Conservation (phyloP, 2,797 vertebrate genomes). For the Poecilia wingei region DNA sequence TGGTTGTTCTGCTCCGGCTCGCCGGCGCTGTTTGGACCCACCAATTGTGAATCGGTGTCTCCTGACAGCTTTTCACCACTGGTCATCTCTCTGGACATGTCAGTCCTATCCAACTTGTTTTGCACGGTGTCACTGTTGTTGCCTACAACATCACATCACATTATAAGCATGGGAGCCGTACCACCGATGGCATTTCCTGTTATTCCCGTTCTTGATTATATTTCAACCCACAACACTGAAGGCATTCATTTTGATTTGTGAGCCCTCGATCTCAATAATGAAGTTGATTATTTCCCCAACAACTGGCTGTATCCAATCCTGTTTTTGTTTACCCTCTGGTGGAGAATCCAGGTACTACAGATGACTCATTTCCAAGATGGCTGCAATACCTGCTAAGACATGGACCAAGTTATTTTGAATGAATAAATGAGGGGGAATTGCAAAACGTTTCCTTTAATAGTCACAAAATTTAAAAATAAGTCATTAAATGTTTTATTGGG, state of each 20-base stretch:
- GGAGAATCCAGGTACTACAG: background rate
- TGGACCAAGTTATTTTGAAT: background rate
- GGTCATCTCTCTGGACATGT: constrained; percentile 50
- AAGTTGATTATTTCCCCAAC: background rate
- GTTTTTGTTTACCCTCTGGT: background rate
- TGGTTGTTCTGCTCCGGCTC: constrained; percentile 27
- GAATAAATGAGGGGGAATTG: background rate
- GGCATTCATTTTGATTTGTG: background rate
- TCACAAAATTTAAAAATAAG: background rate
- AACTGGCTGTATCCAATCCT: background rate
- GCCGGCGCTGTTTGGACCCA: constrained; percentile 39
- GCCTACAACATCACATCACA: constrained; percentile 64
- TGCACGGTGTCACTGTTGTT: constrained; percentile 31
- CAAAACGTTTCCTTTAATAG: background rate
- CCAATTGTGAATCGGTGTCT: constrained; percentile 32
- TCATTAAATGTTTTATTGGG: background rate
- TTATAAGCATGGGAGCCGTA: constrained; percentile 42
- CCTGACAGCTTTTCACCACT: constrained; percentile 44
- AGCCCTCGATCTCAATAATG: background rate
- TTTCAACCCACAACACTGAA: background rate
- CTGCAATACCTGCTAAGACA: background rate
- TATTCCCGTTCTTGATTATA: background rate
- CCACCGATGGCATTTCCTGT: background rate
- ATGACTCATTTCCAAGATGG: background rate
- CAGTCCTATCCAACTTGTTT: constrained; percentile 47